Evolutionary conservation across 2,888 invertebrate genomes (phyloP).

Genomic region (Drosophila koepferae): DNA sequence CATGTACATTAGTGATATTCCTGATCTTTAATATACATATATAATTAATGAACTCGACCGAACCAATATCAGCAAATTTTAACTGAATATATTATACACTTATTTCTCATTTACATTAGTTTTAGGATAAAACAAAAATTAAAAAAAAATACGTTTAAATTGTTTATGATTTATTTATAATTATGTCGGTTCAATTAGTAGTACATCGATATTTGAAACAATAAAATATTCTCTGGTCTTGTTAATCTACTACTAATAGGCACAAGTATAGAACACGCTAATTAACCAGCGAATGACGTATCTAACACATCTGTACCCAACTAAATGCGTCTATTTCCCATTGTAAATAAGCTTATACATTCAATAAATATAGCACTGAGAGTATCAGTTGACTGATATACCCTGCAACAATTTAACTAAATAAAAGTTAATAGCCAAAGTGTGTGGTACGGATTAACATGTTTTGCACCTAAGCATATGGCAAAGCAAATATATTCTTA

Average conservation of each 20-base stretch:
- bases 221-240: conserved; percentile 8
- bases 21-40: too few relatives aligned
- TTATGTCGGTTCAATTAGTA: background rate
- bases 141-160: too few relatives aligned
- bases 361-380: background rate
- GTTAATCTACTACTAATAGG: conserved; percentile 21
- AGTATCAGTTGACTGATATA: background rate
- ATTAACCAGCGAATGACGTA: conserved; percentile 6
- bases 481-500: conserved; percentile 1
- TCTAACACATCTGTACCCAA: conserved; percentile 1
- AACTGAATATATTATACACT: too few relatives aligned
- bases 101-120: too few relatives aligned
- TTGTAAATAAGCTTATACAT: background rate
- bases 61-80: too few relatives aligned
- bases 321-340: background rate
- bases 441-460: background rate
- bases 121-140: too few relatives aligned
- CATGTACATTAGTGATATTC: too few relatives aligned
- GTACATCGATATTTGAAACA: conserved; percentile 7
- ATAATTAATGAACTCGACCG: too few relatives aligned
- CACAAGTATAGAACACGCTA: background rate
- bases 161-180: too few relatives aligned
- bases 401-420: background rate
- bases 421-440: background rate
- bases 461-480: background rate